Evolutionary conservation across 2,888 invertebrate species (phyloP), one percentile per base, ranked within the genome.

Genomic region (Junonia oenone): DNA sequence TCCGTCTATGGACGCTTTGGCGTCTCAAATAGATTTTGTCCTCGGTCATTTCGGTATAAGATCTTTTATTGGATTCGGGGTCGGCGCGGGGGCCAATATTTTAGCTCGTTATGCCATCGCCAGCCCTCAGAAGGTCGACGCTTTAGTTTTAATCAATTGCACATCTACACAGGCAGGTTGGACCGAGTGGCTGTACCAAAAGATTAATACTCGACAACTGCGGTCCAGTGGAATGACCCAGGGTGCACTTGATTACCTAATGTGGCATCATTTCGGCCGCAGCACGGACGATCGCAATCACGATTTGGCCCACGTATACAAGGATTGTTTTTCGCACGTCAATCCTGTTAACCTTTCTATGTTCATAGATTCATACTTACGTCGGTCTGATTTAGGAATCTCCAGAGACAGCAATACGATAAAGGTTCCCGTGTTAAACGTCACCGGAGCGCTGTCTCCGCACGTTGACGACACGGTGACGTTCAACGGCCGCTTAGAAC

Each of bases 101-200:
- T 91, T 99, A 66, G 93, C 97, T 46, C 94, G 99, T 67, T 99
- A 97, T 80, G 95, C 98, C 53, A 91, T 98, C 58, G 91, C 91
- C 61, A 94, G 97, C 81, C 97, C 98, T 26, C 95, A 96, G 66
- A 95, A 95, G 86, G 94, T 98, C 40, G 96, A 97, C 69, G 98
- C 97, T 6, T 90, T 99, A 61, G 96, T 97, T 72, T 91, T 99
- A 68, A 94, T 99, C 69, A 99, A 99, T 82, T 97, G 98, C 76
- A 95, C 96, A 6, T 97, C 98, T 19, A 97, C 97, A 58, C 95
- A 95, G 75, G 95, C 98, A 13, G 98, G 99, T 13, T 99, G 99
- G 99, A 97, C 98, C 63, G 99, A 99, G 84, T 99, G 99, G 99
- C 97, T 98, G 40, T 99, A 99, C 81, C 99, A 99, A 89, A 99